Evolutionary conservation across 2,888 invertebrate species (phyloP).

Genomic region (Ditula angustiorana): DNA sequence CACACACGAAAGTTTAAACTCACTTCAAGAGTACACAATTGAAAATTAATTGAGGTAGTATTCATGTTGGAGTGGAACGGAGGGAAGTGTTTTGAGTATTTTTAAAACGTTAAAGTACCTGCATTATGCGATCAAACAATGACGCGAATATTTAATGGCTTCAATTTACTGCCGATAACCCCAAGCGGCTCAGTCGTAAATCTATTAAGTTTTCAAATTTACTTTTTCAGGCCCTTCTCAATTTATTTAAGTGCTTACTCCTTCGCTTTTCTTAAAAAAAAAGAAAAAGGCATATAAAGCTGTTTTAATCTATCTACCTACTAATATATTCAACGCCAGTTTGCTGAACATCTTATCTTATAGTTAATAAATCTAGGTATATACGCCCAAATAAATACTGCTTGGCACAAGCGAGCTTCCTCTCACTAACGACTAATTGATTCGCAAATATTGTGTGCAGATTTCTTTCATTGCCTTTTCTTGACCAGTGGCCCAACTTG

Average conservation of each 20-base stretch:
- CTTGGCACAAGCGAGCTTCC: too few species aligned
- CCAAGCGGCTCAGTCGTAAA: constrained; percentile 49
- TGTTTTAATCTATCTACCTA: too few species aligned
- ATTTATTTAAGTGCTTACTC: constrained; percentile 54
- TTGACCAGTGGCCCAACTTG: too few species aligned
- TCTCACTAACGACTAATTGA: too few species aligned
- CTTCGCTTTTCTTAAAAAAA: constrained; percentile 12
- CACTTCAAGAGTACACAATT: constrained; percentile 25
- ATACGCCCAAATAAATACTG: too few species aligned
- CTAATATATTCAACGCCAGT: too few species aligned
- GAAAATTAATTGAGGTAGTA: constrained; percentile 17
- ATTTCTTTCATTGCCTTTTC: too few species aligned
- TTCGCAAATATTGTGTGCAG: too few species aligned
- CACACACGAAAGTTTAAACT: constrained; percentile 55
- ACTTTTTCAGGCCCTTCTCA: constrained; percentile 53
- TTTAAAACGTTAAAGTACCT: neutral
- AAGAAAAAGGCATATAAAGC: constrained; percentile 5
- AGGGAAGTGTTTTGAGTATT: constrained; percentile 7
- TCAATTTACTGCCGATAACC: constrained; percentile 36
- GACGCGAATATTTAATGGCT: constrained; percentile 25
- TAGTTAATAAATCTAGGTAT: too few species aligned
- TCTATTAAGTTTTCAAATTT: constrained; percentile 53
- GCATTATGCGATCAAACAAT: constrained; percentile 8
- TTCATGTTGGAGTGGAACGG: neutral
- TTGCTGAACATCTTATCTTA: too few species aligned